Base-by-base conservation (phyloP, 2,888 invertebrate genomes). In the Drosophila robusta region DNA sequence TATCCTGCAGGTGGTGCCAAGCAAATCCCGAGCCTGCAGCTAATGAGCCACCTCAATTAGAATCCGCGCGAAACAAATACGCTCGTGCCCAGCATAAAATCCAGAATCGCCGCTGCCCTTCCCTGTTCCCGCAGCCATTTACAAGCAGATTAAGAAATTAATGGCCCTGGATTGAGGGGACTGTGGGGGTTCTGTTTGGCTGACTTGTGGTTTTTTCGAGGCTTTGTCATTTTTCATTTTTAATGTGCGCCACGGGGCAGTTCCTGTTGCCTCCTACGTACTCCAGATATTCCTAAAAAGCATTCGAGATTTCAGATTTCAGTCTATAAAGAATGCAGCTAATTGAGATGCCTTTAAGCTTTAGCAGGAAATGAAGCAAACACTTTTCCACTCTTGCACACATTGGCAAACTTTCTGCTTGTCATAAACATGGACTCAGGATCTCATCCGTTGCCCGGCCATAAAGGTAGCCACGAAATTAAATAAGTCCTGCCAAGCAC, bases 91-190 rank as follows among this genome's bases (percentile, higher is more conserved):
- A 4, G 22, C 22, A 22, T 22, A 22, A 22, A 22, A 22, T 22
- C 22, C 22, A 22, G 22, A 3, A 22, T 29, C 29, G 9, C 29
- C 29, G 29, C 29, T 29, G 2, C 9, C 29, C 29, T 29, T 8
- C 29, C 29, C 26, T 26, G 7, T 16, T 11, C 11, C 32, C 32
- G n/a, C 14, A n/a, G 4, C 29, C 39, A 52, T 66, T 75, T n/a
- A 42, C 56, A 62, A 67, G 55, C 61, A 54, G 62, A 75, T 75
- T 75, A 63, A 51, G 69, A 55, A 75, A 69, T 63, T 69, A 63
- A 69, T 73, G 55, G 45, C 52, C 26, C 12, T n/a, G 22, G 26
- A 46, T 49, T 39, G 34, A 29, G 24, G 7, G 8, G 22, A 8
- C 26, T 38, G 49, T 3, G 11, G 24, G 41, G 6, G n/a, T 12